Conservation (phyloP, 2,888 invertebrate species). For the Bhutanitis thaidina region DNA sequence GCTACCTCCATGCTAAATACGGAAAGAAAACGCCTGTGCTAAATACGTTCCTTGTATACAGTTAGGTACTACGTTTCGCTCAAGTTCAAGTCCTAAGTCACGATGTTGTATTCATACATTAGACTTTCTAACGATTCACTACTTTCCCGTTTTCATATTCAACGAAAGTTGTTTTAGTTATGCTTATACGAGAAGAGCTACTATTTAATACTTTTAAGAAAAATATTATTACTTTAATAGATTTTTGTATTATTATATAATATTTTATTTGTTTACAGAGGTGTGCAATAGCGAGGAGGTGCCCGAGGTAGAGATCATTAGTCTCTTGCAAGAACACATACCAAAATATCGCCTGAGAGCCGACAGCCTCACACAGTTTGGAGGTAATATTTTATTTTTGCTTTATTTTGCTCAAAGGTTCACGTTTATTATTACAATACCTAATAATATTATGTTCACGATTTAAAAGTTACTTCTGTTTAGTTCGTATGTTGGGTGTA, state of each 20-base stretch:
- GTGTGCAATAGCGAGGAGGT: slow-evolving; percentile 95
- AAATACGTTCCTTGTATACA: slow-evolving; percentile 31
- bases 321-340: slow-evolving; percentile 95
- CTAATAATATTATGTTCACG: too few species aligned
- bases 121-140: slow-evolving; percentile 45
- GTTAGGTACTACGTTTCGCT: slow-evolving; percentile 36
- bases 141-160: slow-evolving; percentile 33
- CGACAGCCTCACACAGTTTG: slow-evolving; percentile 95
- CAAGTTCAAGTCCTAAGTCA: slow-evolving; percentile 51
- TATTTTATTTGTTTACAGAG: slow-evolving; percentile 81
- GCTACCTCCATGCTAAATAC: slow-evolving; percentile 56
- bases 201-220: too few species aligned
- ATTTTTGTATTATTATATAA: slow-evolving; percentile 17
- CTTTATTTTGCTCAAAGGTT: background rate
- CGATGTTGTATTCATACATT: slow-evolving; percentile 49
- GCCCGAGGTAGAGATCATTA: slow-evolving; percentile 97
- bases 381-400: slow-evolving; percentile 81
- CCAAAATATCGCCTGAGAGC: slow-evolving; percentile 96
- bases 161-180: slow-evolving; percentile 28
- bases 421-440: too few species aligned
- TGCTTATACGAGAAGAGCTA: background rate
- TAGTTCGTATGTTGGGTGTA: too few species aligned
- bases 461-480: too few species aligned
- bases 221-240: background rate
- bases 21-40: slow-evolving; percentile 46